Conservation (phyloP, 2,888 invertebrate genomes). For the Cetonia aurata region DNA sequence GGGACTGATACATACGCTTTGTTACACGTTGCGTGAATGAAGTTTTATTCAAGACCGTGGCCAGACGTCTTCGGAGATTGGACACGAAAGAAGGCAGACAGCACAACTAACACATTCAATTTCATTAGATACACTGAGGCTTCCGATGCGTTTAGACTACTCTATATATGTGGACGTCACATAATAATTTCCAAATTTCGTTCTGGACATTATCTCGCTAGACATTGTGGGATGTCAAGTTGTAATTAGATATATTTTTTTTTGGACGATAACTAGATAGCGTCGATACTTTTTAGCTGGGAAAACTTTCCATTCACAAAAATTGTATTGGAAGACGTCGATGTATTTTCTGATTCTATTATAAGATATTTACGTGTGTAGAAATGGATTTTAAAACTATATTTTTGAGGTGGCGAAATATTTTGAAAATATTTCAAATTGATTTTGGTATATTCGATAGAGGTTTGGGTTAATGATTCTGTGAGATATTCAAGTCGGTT, state of each 20-base stretch:
- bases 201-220: conserved; percentile 5
- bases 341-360: too few relatives aligned
- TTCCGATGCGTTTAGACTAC: conserved; percentile 1
- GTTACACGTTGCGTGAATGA: background rate
- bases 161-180: background rate
- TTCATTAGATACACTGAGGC: conserved; percentile 14
- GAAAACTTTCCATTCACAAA: too few relatives aligned
- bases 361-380: too few relatives aligned
- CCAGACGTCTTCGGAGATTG: background rate
- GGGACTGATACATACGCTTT: background rate
- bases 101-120: conserved; percentile 15
- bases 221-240: background rate
- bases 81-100: conserved; percentile 1
- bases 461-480: too few relatives aligned
- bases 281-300: too few relatives aligned
- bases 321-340: too few relatives aligned
- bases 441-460: too few relatives aligned
- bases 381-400: too few relatives aligned
- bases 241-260: background rate
- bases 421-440: too few relatives aligned
- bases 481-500: too few relatives aligned
- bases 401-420: too few relatives aligned
- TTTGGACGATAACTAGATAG: too few relatives aligned
- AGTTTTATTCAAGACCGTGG: conserved; percentile 10
- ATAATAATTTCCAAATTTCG: conserved; percentile 11